Evolutionary conservation across 1,140 invertebrate genomes (phyloP), one percentile per base, ranked within the genome.

Genomic region (Drosophila auraria): DNA sequence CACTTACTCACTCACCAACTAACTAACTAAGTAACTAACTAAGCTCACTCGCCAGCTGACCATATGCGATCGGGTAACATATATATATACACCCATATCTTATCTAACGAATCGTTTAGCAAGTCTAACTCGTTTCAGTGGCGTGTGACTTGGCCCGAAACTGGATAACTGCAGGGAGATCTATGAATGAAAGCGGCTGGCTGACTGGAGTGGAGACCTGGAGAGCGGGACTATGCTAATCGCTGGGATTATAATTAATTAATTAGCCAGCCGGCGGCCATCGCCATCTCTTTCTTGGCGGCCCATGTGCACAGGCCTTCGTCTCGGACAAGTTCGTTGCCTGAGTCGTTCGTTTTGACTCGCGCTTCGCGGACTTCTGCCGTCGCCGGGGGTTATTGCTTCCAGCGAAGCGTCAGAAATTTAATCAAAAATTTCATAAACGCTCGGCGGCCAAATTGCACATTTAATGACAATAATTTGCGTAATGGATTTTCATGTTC

Each of bases 401-500:
- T 51, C 44, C 62, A 68, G 51, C 56, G 51, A 76, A 71, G 83
- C 84, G 81, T 84, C 84, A 84, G 78, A 87, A 87, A 89, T 79
- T 89, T 89, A 90, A 90, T 90, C 82, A 82, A 89, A 89, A 75
- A 64, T 71, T 89, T 80, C 71, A 76, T 90, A 86, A 89, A 86
- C 83, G 86, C 86, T 74, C 51, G 15, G 15, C 60, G 40, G 51
- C 47, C 83, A 66, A 90, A 90, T 90, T 90, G 86, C 87, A 65
- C 86, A 64, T 80, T 90, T 90, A 90, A 90, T 90, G 86, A 90
- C 86, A 90, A 90, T 90, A 90, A 90, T 90, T 90, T 90, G 71
- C 82, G 70, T 90, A 90, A 90, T 90, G 86, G 86, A 90, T 90
- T 90, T 90, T 90, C 86, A 90, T 90, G 86, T 90, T 90, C 89